phyloP scores from a whole-genome alignment of 2,797 vertebrate species.

The Manis pentadactyla region DNA sequence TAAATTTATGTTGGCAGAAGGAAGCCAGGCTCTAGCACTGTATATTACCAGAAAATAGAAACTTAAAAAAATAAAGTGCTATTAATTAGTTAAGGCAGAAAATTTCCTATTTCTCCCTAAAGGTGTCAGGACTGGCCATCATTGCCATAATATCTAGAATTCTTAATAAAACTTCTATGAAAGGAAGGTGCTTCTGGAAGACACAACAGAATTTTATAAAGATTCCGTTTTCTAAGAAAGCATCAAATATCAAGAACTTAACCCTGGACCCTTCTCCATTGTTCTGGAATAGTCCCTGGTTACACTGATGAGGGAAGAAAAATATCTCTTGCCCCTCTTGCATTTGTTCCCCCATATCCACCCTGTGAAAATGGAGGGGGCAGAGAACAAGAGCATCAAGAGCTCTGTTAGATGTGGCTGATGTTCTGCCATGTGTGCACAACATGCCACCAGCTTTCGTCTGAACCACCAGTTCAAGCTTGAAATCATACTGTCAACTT shows the following conservation, averaged over 20 bases:
- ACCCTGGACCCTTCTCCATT: background rate
- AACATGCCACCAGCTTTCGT: background rate
- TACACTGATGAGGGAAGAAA: background rate
- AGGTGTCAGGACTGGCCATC: background rate
- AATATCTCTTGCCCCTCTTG: background rate
- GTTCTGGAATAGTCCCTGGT: background rate
- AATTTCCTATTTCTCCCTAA: background rate
- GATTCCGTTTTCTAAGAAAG: background rate
- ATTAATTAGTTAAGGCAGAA: slow-evolving; percentile 22
- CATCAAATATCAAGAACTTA: background rate
- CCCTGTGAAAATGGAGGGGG: background rate
- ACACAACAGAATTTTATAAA: slow-evolving; percentile 3
- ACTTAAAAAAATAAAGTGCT: background rate
- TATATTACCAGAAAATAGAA: background rate
- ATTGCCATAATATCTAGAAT: background rate
- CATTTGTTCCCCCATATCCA: background rate
- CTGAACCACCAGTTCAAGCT: background rate
- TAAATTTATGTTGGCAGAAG: background rate
- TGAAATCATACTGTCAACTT: background rate
- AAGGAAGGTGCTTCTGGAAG: background rate
- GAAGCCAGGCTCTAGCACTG: background rate
- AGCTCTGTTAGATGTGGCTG: background rate
- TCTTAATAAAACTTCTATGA: background rate
- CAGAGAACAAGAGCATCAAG: background rate
- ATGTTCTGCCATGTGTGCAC: background rate